phyloP scores from a whole-genome alignment of 2,797 vertebrate species.

The Peromyscus nudipes region DNA sequence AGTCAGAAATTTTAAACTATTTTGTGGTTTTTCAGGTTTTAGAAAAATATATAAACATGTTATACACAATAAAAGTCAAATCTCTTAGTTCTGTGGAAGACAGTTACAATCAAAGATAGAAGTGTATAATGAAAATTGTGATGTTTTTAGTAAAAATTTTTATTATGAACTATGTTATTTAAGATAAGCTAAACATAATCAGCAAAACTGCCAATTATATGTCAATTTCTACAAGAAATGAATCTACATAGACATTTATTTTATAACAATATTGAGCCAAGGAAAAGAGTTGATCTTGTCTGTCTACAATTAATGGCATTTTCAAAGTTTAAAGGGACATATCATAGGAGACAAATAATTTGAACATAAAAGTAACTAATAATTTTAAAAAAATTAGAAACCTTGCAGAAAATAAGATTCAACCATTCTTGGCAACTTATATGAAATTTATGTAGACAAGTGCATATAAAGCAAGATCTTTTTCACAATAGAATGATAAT shows the following conservation, averaged over 20 bases:
- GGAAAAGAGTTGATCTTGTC: background rate
- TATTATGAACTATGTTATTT: background rate
- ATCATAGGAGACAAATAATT: background rate
- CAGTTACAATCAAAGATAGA: background rate
- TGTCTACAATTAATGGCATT: background rate
- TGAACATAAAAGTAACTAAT: background rate
- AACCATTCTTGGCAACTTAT: background rate
- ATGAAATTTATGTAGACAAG: background rate
- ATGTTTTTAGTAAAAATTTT: background rate
- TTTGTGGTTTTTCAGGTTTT: background rate
- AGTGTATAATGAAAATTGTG: background rate
- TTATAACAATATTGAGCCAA: background rate
- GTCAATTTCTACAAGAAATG: background rate
- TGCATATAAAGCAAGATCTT: background rate
- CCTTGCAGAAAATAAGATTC: background rate
- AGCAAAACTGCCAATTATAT: background rate
- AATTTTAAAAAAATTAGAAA: background rate
- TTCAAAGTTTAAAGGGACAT: background rate
- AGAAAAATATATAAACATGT: background rate
- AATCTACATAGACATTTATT: background rate
- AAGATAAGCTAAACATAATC: background rate
- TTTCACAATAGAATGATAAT: background rate
- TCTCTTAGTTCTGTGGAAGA: background rate
- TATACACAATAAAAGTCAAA: background rate
- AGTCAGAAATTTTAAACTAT: background rate